A percentile compares a stretch with the other conserved stretches of the same genome.
phyloP scores from a whole-genome alignment of 2,113 vertebrate species.

The Columba janthina region DNA sequence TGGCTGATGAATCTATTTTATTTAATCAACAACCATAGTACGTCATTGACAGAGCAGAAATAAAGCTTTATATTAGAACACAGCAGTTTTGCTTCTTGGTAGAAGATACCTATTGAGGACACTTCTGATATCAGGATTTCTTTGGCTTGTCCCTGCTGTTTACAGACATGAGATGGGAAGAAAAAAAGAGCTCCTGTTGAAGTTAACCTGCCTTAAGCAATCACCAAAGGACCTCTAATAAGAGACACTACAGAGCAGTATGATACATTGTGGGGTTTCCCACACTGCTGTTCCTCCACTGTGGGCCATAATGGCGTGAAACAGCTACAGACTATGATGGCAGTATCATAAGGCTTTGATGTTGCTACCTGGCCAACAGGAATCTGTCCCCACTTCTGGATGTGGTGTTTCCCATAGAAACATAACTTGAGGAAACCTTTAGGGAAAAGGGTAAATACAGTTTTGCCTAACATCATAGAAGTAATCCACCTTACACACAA shows the following conservation, averaged over 20 bases:
- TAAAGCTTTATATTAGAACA: neutral
- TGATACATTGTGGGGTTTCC: neutral
- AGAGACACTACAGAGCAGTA: neutral
- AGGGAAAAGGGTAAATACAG: neutral
- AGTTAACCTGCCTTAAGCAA: neutral
- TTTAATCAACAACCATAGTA: neutral
- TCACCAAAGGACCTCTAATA: neutral
- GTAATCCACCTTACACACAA: neutral
- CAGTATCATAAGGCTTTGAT: neutral
- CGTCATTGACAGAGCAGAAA: neutral
- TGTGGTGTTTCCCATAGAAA: neutral
- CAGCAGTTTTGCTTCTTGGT: neutral
- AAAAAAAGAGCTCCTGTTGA: neutral
- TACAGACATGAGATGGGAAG: neutral
- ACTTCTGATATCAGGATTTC: neutral
- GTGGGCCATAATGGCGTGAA: neutral
- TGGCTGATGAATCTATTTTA: slow-evolving; percentile 21
- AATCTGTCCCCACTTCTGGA: neutral
- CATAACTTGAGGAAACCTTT: neutral
- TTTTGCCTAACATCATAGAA: neutral
- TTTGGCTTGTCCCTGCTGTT: neutral
- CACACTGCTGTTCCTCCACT: neutral
- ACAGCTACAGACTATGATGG: neutral
- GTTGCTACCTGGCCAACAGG: neutral
- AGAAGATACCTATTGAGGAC: neutral